phyloP scores from a whole-genome alignment of 2,113 vertebrate species.

The Nothobranchius furzeri region DNA sequence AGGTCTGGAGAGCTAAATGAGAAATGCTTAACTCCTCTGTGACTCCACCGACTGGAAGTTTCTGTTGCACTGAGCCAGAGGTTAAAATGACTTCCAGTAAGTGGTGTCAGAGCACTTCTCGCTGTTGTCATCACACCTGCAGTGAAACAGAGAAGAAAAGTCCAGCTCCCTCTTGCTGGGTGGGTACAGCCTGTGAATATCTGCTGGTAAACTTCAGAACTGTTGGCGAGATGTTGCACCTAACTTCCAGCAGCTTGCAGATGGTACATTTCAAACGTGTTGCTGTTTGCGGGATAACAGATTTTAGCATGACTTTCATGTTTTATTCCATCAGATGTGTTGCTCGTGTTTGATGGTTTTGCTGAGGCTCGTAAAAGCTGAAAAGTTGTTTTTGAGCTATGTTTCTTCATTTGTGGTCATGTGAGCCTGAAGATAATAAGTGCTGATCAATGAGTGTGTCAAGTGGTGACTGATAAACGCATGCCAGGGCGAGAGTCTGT shows the following conservation, averaged over 20 bases:
- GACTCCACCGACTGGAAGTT: slow-evolving; percentile 46
- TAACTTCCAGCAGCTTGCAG: not conserved
- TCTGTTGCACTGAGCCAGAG: slow-evolving; percentile 18
- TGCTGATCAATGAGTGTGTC: not conserved
- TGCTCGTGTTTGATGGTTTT: slow-evolving; percentile 14
- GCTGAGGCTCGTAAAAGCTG: slow-evolving; percentile 6
- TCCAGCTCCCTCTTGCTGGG: not conserved
- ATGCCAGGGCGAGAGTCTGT: slow-evolving; percentile 7
- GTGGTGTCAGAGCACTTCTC: slow-evolving; percentile 21
- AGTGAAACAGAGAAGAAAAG: slow-evolving; percentile 22
- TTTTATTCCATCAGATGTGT: slow-evolving; percentile 17
- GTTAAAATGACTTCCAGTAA: slow-evolving; percentile 54
- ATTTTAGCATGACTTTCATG: slow-evolving; percentile 8
- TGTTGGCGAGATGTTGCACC: slow-evolving; percentile 7
- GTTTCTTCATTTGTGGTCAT: not conserved
- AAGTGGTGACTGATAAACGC: not conserved
- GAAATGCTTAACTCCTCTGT: slow-evolving; percentile 40
- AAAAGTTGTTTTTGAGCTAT: slow-evolving; percentile 13
- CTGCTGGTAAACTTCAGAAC: slow-evolving; percentile 16
- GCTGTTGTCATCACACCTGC: slow-evolving; percentile 39
- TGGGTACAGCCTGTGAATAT: slow-evolving; percentile 14
- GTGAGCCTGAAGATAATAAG: slow-evolving; percentile 21
- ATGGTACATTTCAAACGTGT: not conserved
- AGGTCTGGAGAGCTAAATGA: slow-evolving; percentile 23
- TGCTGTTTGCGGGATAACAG: slow-evolving; percentile 21